Base-by-base conservation (phyloP, 2,113 vertebrate species). In the Sinocyclocheilus rhinocerous region DNA sequence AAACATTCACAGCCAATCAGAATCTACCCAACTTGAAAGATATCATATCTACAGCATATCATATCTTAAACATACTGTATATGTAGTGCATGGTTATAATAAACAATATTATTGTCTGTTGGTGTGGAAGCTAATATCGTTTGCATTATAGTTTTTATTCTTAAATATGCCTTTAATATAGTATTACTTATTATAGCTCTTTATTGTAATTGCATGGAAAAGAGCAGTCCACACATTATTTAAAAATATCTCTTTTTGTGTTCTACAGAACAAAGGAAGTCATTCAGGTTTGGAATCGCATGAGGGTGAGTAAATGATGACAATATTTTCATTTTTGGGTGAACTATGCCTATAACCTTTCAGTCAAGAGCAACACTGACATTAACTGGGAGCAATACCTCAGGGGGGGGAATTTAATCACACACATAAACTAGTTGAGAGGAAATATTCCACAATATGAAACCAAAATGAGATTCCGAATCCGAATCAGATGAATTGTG, bases 391-490 rank as follows among this genome's bases (percentile, higher is more conserved):
- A 63, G 11, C 36, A 39, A 80, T 42, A 24, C 55, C 22, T 6
- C 20, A 6, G 20, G 9, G 36, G 36, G 10, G 33, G 13, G 12
- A 39, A 24, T 63, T 24, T 13, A 16, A 76, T 39, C 13, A 80
- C 57, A 80, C 36, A 16, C 4, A 73, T n/a, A n/a, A 36, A 73
- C 70, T 11, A 45, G 36, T 42, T 73, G 20, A 45, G 10, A 33
- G 4, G 33, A 36, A 22, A 78, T 78, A 57, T 78, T 78, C 18
- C 26, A 57, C 33, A 57, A 22, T 22, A 57, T 59, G 76, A 36
- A 78, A 59, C 26, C 29, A 57, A 36, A 78, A 78, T 78, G 29
- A 59, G 29, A 78, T 59, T 59, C 50, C 12, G 50, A 55, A 33
- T 42, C 36, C 3, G 2, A 78, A 55, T 78, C 9, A 16, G 15